Evolutionary conservation across 2,888 invertebrate genomes (phyloP), one percentile per base, ranked within the genome.

Genomic region (Noctua comes): DNA sequence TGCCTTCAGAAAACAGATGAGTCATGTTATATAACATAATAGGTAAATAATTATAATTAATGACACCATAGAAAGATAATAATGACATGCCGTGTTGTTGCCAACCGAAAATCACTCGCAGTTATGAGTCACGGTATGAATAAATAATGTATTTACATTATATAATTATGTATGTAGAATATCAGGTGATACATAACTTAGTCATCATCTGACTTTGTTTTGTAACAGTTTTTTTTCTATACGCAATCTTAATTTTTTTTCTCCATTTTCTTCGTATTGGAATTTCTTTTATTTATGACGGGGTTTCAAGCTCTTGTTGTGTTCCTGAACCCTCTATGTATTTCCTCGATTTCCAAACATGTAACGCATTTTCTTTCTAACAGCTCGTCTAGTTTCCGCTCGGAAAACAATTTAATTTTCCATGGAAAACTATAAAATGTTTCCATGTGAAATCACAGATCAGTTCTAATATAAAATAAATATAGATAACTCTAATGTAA

Each of bases 41-140:
- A 76, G 51, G 46, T 73, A 27, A 27, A 21, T 75, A 54, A 64
- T 82, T 80, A 76, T 76, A 76, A 82, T 68, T 76, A 82, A 82
- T 82, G 79, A 57, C 40, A 82, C 68, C 82, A 40, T 64, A 21
- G 16, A 68, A 64, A 54, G 10, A 54, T 79, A 46, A 43, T 65
- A 40, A 66, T 51, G 40, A 46, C 16, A n/a, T 66, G 36, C 43
- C 62, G 24, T 68, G 18, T 74, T 46, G 83, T 72, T 78, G 48
- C 62, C 24, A 77, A 68, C 46, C 66, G 40, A 70, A 68, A n/a
- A 64, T 48, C 48, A 36, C 66, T 70, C 59, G 11, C 31, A 24
- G 11, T 10, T 36, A 13, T 77, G 70, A 83, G n/a, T 80, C 80
- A 80, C 21, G 43, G 0, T 31, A 4, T 13, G 59, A 54, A 70